Conservation (phyloP, 2,797 vertebrate species). For the Phrynocephalus guinanensis region DNA sequence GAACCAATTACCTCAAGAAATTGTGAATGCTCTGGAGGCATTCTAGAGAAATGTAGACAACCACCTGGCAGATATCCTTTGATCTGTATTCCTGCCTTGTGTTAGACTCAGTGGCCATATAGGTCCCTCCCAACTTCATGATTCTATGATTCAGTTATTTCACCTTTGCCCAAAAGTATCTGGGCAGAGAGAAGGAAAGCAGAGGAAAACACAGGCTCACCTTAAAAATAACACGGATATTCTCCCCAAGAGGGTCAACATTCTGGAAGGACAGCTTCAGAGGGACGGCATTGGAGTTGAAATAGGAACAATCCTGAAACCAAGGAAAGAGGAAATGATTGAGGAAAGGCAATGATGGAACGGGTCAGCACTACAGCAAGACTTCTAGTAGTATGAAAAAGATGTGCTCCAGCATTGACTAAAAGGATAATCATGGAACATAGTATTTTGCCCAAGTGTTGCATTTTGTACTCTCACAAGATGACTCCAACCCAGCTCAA, state of each 20-base stretch:
- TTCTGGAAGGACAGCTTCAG: constrained; percentile 95
- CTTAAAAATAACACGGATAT: constrained; percentile 96
- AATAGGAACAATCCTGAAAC: constrained; percentile 91
- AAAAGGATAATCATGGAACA: not conserved
- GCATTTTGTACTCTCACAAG: not conserved
- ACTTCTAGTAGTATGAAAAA: not conserved
- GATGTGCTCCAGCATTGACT: not conserved
- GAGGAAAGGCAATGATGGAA: not conserved
- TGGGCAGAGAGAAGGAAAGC: not conserved
- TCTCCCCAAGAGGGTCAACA: constrained; percentile 87
- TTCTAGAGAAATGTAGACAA: no score
- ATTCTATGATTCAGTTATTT: not conserved
- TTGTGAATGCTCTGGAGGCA: no score
- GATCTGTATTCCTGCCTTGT: no score
- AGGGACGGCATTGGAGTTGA: constrained; percentile 95
- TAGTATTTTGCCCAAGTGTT: not conserved
- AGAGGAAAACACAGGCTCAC: constrained; percentile 67
- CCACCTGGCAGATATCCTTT: no score
- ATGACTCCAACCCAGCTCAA: not conserved
- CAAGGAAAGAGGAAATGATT: not conserved
- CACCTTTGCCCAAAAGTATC: not conserved
- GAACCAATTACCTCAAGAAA: no score
- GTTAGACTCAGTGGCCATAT: no score
- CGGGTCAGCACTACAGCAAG: no score
- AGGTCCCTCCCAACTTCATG: no score